Evolutionary conservation across 1,140 invertebrate species (phyloP), one percentile per base, ranked within the genome.

Genomic region (Lepidurus arcticus): DNA sequence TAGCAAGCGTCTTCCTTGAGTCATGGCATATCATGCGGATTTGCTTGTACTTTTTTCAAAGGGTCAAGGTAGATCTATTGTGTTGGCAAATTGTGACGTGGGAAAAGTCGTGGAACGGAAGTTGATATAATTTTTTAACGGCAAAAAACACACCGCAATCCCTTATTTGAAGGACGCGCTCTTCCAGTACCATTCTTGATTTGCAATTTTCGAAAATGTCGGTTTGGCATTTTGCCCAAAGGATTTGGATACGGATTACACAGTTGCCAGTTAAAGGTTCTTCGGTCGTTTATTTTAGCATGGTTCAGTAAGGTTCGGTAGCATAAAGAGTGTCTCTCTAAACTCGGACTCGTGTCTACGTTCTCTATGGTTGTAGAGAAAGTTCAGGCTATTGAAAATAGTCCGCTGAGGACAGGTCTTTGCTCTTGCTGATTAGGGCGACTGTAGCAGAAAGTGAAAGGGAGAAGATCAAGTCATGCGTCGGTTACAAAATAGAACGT

Each of bases 401-500:
- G 53, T 65, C 53, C 53, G 53, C 53, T 65, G 53, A 65, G n/a
- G 53, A 65, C 53, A 65, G 53, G 53, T 65, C 53, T 65, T 65
- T 65, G 53, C 53, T 65, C 53, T 65, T 9, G 53, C 53, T 11
- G 16, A n/a, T 65, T 65, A 34, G 13, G 53, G 53, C 53, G 53
- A 65, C 53, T 65, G 53, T 65, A 65, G 21, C 53, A 21, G 53
- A 65, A 65, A 65, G 53, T 65, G 53, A 65, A 65, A 65, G 53
- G 34, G 53, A 65, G 53, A 65, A 65, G 53, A 65, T 21, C 16
- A 21, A n/a, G 21, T n/a, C 53, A 65, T 65, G 53, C 53, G n/a
- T 65, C n/a, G 53, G 13, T 7, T 65, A n/a, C 6, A 21, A 21
- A 65, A 65, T 65, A n/a, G 6, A 65, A 65, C n/a, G 7, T 16